Conservation (phyloP, 2,113 vertebrate species). For the Fulmarus glacialis region DNA sequence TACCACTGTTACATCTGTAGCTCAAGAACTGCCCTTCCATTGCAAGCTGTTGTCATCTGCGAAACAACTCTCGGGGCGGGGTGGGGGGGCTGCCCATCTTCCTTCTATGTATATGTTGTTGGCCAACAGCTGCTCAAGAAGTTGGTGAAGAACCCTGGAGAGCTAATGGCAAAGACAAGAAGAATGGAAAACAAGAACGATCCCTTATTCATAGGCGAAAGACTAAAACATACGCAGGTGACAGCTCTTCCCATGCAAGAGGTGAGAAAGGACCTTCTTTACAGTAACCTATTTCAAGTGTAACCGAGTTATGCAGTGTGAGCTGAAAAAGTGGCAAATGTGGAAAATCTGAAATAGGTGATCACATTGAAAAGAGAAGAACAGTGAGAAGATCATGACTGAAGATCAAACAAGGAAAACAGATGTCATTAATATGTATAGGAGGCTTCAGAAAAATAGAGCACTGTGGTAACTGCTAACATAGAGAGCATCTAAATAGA, state of each 20-base stretch:
- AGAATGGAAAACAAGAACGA: neutral
- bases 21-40: neutral
- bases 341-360: neutral
- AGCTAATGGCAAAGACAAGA: neutral
- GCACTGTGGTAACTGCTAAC: neutral
- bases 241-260: neutral
- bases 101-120: neutral
- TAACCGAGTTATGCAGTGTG: neutral
- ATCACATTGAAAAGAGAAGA: neutral
- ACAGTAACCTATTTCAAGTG: neutral
- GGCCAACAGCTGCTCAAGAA: neutral
- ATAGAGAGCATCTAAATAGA: neutral
- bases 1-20: neutral
- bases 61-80: neutral
- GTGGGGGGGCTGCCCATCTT: neutral
- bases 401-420: neutral
- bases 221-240: neutral
- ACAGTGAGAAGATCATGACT: neutral
- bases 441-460: neutral
- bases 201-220: neutral
- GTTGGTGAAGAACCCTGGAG: neutral
- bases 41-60: neutral
- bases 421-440: neutral
- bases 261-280: neutral
- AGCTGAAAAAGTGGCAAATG: neutral